These are phyloP conservation scores for Lophius americanus DNA, from an alignment of 2,797 vertebrate species.

Conservation along the genomic window DNA sequence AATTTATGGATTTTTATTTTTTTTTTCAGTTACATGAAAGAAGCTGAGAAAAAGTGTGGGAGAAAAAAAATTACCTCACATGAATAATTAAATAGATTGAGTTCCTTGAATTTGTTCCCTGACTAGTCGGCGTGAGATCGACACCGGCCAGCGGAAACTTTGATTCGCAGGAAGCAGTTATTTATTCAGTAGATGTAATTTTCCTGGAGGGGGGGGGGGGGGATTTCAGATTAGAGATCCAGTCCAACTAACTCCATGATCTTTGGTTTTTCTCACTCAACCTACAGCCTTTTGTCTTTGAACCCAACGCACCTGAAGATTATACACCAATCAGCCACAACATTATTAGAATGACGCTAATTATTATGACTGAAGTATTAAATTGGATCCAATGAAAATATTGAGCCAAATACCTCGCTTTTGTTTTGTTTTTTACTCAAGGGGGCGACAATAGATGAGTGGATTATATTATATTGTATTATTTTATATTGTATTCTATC, in stretches of 20 bases:
- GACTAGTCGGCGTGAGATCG: conserved; percentile 32
- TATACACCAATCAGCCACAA: no score
- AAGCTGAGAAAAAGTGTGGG: conserved; percentile 12
- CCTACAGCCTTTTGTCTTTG: conserved; percentile 7
- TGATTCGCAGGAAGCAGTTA: conserved; percentile 47
- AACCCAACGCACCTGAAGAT: neutral
- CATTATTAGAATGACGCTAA: no score
- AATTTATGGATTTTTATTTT: conserved; percentile 47
- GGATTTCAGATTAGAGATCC: conserved; percentile 39
- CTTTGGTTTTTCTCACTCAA: neutral
- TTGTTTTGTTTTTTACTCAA: no score
- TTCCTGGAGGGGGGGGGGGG: conserved; percentile 14
- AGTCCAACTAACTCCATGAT: conserved; percentile 12
- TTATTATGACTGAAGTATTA: no score
- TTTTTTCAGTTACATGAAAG: conserved; percentile 35
- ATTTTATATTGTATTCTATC: no score
- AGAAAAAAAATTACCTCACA: conserved; percentile 7
- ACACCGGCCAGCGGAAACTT: conserved; percentile 35
- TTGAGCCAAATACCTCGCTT: no score
- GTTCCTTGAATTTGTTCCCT: conserved; percentile 55
- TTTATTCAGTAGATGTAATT: conserved; percentile 57
- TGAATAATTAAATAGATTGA: conserved; percentile 57
- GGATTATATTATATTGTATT: no score
- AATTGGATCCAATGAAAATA: no score
- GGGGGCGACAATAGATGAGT: no score